Conservation (phyloP, 2,113 vertebrate species). For the Columbina picui region DNA sequence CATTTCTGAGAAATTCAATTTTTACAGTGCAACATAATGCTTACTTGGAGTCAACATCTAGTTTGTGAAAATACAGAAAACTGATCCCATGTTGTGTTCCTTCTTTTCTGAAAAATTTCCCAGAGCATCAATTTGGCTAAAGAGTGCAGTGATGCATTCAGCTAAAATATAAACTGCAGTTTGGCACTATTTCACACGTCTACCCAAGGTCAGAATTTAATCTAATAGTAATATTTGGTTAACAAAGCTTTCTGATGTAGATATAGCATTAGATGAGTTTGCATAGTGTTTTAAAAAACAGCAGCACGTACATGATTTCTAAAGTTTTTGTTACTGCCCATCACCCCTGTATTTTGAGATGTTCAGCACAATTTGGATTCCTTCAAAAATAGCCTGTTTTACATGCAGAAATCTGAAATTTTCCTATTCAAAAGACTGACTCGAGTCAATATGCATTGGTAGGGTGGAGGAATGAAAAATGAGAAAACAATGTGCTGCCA, state of each 20-base stretch:
- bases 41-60: background rate
- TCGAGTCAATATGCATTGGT: background rate
- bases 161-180: background rate
- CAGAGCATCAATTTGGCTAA: background rate
- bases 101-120: background rate
- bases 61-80: background rate
- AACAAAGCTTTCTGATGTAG: background rate
- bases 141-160: background rate
- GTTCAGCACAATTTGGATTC: background rate
- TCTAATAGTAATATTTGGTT: background rate
- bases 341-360: background rate
- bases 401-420: background rate
- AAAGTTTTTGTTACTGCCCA: background rate
- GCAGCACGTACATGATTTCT: background rate
- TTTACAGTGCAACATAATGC: background rate
- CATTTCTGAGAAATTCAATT: background rate
- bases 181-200: background rate
- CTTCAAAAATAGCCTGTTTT: background rate
- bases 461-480: background rate
- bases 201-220: background rate
- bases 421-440: background rate
- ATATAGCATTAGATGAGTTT: background rate
- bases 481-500: background rate
- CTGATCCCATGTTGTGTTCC: fast-evolving
- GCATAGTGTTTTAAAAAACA: background rate